Evolutionary conservation across 1,140 invertebrate genomes (phyloP).

Genomic region (Dendroctonus ponderosae): DNA sequence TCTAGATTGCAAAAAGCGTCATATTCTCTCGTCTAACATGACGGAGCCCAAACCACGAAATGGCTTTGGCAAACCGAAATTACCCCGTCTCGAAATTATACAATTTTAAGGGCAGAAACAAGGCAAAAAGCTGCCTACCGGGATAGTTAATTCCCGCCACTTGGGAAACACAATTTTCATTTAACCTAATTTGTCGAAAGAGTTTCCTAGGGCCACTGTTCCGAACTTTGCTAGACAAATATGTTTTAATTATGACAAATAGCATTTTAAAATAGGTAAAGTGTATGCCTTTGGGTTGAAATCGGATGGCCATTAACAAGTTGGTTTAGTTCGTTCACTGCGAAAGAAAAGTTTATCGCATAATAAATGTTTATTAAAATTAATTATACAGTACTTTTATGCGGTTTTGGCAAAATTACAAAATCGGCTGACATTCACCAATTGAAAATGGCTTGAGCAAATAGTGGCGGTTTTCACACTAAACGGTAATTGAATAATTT

Average conservation of each 20-base stretch:
- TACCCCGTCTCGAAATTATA: neutral
- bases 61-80: neutral
- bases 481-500: no score
- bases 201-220: conserved; percentile 24
- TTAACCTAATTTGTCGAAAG: conserved; percentile 35
- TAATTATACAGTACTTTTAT: neutral
- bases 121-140: neutral
- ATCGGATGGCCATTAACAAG: neutral
- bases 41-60: neutral
- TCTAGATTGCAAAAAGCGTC: no score
- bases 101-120: conserved; percentile 13
- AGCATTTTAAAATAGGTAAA: conserved; percentile 11
- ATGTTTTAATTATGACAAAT: conserved; percentile 34
- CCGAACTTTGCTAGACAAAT: conserved; percentile 19
- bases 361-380: no score
- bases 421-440: no score
- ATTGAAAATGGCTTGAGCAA: no score
- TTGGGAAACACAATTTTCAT: conserved; percentile 33
- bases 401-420: neutral
- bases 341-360: no score
- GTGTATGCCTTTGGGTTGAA: conserved; percentile 6
- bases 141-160: conserved; percentile 19
- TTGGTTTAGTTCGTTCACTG: neutral
- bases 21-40: no score
- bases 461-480: no score